Conservation (phyloP, 2,797 vertebrate genomes). For the Stomatorhinus walkeri region DNA sequence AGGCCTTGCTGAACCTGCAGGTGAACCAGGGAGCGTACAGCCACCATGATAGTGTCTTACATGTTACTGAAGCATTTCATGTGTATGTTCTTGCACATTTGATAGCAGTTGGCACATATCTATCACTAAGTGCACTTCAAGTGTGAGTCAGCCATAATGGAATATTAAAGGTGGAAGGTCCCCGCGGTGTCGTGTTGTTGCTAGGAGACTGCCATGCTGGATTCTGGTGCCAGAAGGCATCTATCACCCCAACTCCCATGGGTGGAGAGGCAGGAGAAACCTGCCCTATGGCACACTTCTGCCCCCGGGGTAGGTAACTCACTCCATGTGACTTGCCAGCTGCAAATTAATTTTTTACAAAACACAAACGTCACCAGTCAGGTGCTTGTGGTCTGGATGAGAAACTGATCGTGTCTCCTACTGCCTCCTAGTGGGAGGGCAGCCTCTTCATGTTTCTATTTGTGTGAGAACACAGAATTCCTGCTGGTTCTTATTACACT, state of each 20-base stretch:
- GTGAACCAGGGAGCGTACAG: constrained; percentile 42
- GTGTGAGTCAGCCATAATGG: not conserved
- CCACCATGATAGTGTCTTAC: not conserved
- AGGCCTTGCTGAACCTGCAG: constrained; percentile 72
- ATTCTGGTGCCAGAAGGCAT: constrained; percentile 74
- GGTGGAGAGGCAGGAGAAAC: constrained; percentile 61
- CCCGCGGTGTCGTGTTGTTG: constrained; percentile 22
- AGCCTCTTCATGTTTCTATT: not conserved
- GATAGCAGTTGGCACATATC: not conserved
- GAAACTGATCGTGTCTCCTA: not conserved
- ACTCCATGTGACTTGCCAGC: not conserved
- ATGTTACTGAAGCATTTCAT: not conserved
- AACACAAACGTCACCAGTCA: not conserved
- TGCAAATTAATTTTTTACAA: not conserved
- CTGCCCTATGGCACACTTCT: constrained; percentile 78
- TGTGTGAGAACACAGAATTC: not conserved
- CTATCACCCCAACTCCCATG: constrained; percentile 56
- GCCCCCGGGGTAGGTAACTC: constrained; percentile 61
- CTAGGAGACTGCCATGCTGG: constrained; percentile 74
- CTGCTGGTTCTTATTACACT: not conserved
- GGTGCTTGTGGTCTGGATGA: not conserved
- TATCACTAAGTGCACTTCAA: not conserved
- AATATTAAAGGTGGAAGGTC: not conserved
- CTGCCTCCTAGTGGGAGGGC: not conserved
- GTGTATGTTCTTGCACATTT: not conserved